Base-by-base conservation (phyloP, 2,888 invertebrate species). In the Aelia acuminata region DNA sequence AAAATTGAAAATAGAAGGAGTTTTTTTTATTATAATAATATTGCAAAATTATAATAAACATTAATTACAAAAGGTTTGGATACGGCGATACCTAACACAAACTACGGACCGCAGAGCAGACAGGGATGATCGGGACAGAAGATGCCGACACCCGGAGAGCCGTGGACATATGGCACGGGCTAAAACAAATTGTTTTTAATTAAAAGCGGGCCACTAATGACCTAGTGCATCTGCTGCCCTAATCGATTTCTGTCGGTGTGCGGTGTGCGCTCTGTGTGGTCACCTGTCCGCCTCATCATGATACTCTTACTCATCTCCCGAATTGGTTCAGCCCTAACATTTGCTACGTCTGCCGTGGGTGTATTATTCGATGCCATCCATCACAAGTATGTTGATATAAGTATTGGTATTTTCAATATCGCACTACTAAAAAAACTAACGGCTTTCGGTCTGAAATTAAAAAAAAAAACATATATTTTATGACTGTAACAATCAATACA, bases 181-280 rank as follows among this genome's bases (percentile, higher is more conserved):
- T 85, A 85, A 85, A 85, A 85, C 85, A 85, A 85, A 85, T 85
- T 85, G 85, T 85, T 85, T 85, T 85, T 85, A 85, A 85, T 85
- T 85, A 85, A 85, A 85, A 47, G 75, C 80, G 43, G 22, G 4
- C 80, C 80, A 31, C 43, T 80, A 80, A 80, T 80, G 80, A 80
- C 80, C 43, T 8, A 0, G 10, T 43, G 80, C 80, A 80, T 80
- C 80, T 80, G 80, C 47, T 22, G n/a, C 43, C 22, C 43, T 80
- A 80, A 80, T 80, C 80, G 80, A 80, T 80, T 80, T 43, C 80
- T n/a, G 43, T 22, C 20, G 75, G 75, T 39, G 35, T 75, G 35
- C 53, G 31, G 31, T 43, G 39, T 80, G 43, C 53, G 31, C 15
- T 43, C 22, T 80, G 43, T 80, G 80, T 80, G 80, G 80, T 80